Evolutionary conservation across 2,797 vertebrate genomes (phyloP).

Genomic region (Mus caroli): DNA sequence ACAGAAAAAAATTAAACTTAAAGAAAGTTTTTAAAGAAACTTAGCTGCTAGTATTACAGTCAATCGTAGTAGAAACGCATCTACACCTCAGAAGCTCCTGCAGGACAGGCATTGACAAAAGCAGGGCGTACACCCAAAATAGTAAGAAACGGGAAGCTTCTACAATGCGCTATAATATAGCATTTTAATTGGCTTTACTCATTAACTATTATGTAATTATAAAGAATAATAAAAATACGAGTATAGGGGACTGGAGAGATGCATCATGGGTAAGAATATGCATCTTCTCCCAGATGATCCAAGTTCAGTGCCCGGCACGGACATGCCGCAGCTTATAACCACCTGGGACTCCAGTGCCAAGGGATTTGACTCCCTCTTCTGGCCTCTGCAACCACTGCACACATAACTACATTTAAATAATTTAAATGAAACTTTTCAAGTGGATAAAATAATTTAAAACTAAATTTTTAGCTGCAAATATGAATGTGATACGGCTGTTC

Average conservation of each 20-base stretch:
- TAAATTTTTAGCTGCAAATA: background rate
- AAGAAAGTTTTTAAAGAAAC: too few relatives aligned
- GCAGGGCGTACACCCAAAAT: background rate
- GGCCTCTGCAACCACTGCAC: background rate
- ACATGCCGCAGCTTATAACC: background rate
- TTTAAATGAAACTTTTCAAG: background rate
- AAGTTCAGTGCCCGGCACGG: background rate
- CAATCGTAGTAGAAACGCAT: background rate
- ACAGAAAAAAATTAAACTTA: background rate
- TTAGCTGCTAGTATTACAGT: background rate
- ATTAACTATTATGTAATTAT: slow-evolving; percentile 11
- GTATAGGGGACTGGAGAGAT: background rate
- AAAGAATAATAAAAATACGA: background rate
- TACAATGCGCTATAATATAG: background rate
- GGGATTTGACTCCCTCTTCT: background rate
- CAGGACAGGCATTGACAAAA: background rate
- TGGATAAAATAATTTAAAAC: background rate
- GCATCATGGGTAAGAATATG: background rate
- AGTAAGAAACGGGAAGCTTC: background rate
- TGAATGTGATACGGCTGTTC: background rate
- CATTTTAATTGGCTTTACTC: background rate
- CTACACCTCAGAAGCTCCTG: background rate
- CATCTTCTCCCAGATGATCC: background rate
- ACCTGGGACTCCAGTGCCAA: background rate
- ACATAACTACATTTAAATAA: background rate